Conservation (phyloP, 1,140 invertebrate species). For the Teleogryllus occipitalis region DNA sequence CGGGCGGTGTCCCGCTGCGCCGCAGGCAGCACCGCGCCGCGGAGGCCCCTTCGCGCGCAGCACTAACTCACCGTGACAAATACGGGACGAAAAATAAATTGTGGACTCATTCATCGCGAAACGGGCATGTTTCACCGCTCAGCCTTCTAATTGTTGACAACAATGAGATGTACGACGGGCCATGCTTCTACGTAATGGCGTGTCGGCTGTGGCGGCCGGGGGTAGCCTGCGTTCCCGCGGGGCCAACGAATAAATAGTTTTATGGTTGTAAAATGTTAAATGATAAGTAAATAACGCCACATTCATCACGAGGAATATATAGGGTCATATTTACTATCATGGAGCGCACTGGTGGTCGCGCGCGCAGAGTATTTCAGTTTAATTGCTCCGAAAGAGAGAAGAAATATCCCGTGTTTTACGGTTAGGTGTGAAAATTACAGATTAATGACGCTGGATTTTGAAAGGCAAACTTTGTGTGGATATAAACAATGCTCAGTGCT, state of each 20-base stretch:
- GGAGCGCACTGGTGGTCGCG: background rate
- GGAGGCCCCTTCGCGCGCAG: background rate
- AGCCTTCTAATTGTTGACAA: constrained; percentile 1
- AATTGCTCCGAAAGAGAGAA: constrained; percentile 4
- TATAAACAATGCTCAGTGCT: background rate
- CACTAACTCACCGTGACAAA: background rate
- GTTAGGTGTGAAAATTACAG: background rate
- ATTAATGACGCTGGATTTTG: background rate
- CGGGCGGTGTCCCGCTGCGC: too few relatives aligned
- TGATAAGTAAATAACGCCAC: constrained; percentile 4
- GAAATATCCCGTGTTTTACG: background rate
- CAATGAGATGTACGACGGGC: background rate
- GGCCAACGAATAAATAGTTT: background rate
- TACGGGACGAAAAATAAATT: background rate
- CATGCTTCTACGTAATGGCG: background rate
- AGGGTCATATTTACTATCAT: constrained; percentile 1
- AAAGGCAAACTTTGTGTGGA: background rate
- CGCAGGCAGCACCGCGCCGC: too few relatives aligned
- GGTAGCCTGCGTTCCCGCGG: background rate
- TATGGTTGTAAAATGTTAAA: constrained; percentile 6
- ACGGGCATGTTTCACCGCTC: background rate
- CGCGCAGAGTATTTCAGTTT: background rate
- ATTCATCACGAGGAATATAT: constrained; percentile 1
- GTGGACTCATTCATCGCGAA: background rate
- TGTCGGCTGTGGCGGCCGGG: background rate